phyloP scores from a whole-genome alignment of 2,113 vertebrate genomes.

The Pluvianellus socialis region DNA sequence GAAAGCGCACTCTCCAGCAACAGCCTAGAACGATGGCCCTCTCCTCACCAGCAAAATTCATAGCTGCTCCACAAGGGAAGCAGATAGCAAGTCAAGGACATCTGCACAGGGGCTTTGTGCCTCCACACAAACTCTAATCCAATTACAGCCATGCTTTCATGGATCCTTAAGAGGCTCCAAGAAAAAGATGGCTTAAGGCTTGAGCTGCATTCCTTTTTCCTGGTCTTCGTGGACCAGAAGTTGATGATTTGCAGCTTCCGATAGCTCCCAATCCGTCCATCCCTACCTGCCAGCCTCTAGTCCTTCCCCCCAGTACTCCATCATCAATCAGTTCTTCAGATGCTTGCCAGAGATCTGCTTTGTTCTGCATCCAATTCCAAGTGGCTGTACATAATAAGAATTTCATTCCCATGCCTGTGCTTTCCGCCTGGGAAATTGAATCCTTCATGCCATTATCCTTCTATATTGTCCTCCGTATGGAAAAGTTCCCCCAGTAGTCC shows the following conservation, averaged over 20 bases:
- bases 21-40: background rate
- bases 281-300: background rate
- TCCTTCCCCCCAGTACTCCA: background rate
- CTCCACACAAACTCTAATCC: slow-evolving; percentile 37
- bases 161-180: slow-evolving; percentile 17
- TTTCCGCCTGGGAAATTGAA: slow-evolving; percentile 19
- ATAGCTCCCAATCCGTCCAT: background rate
- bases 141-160: slow-evolving; percentile 30
- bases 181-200: slow-evolving; percentile 1
- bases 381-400: slow-evolving; percentile 30
- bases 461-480: background rate
- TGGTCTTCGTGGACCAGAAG: background rate
- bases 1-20: background rate
- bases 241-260: slow-evolving; percentile 13
- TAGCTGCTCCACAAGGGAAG: background rate
- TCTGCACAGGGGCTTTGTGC: background rate
- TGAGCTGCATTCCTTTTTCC: background rate
- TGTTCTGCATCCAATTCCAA: slow-evolving; percentile 54
- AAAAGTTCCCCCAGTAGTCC: background rate
- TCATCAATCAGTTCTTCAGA: slow-evolving; percentile 34
- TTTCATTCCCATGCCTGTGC: background rate
- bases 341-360: slow-evolving; percentile 49
- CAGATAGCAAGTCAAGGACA: background rate
- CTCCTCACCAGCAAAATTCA: background rate
- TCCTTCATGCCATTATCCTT: slow-evolving; percentile 9